Conservation (phyloP, 2,113 vertebrate species). For the Bubo scandiacus region DNA sequence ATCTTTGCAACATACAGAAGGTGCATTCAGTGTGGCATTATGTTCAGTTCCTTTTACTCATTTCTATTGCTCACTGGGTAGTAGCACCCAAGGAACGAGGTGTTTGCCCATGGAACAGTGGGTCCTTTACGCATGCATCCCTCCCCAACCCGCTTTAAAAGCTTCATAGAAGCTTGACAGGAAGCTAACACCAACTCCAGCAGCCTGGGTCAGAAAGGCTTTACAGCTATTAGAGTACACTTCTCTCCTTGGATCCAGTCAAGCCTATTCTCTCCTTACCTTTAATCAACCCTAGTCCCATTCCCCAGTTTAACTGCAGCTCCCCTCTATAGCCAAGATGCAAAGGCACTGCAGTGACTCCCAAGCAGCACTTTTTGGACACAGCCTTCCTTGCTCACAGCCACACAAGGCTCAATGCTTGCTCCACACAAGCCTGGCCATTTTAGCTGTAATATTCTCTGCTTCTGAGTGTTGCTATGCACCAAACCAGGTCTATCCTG, state of each 20-base stretch:
- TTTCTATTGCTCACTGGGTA: not conserved
- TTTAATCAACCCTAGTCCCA: not conserved
- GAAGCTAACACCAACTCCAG: not conserved
- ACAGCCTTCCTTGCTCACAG: not conserved
- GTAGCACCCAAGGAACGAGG: not conserved
- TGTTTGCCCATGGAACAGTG: not conserved
- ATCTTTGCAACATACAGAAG: not conserved
- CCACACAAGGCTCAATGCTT: not conserved
- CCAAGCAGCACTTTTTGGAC: not conserved
- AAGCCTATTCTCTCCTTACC: not conserved
- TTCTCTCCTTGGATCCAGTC: not conserved
- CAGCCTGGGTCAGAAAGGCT: not conserved
- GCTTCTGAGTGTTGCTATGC: not conserved
- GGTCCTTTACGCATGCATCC: not conserved
- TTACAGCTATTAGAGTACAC: not conserved
- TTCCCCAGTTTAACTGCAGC: not conserved
- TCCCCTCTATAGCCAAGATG: not conserved
- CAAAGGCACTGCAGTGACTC: not conserved
- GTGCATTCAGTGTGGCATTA: not conserved
- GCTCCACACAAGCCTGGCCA: not conserved
- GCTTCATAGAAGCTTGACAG: not conserved
- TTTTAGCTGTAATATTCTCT: not conserved
- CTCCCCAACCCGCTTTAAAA: not conserved
- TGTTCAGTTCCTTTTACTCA: not conserved
- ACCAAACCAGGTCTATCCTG: not conserved